phyloP scores from a whole-genome alignment of 2,888 invertebrate genomes.

The Tolmerus cingulatus region DNA sequence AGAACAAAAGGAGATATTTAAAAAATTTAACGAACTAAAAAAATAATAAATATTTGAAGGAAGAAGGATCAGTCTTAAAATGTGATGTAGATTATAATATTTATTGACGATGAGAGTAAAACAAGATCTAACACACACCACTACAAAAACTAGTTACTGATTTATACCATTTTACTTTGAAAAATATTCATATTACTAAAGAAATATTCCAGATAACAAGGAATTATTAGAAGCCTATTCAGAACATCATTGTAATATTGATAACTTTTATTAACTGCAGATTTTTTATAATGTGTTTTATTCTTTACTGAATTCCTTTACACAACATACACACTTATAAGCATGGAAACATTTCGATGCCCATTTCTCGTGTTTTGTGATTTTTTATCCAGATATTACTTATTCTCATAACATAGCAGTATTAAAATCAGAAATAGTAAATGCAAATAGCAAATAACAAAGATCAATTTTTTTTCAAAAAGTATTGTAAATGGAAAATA shows the following conservation, averaged over 20 bases:
- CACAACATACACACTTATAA: neutral
- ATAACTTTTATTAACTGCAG: conserved; percentile 22
- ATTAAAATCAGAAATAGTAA: neutral
- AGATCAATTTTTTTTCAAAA: too few species aligned
- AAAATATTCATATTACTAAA: neutral
- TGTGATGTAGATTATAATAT: conserved; percentile 54
- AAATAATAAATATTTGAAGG: conserved; percentile 13
- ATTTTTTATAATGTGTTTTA: neutral
- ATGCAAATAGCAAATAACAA: too few species aligned
- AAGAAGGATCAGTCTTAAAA: conserved; percentile 51
- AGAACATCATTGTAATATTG: neutral
- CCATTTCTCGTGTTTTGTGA: neutral
- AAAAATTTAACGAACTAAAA: neutral
- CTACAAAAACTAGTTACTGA: neutral
- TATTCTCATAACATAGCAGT: conserved; percentile 8
- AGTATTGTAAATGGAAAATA: too few species aligned
- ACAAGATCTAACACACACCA: too few species aligned
- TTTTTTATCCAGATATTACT: neutral
- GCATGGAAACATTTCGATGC: neutral
- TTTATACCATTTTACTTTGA: neutral
- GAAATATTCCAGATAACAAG: neutral
- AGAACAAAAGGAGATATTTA: neutral
- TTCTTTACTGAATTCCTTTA: neutral
- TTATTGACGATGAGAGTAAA: too few species aligned
- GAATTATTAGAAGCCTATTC: neutral